phyloP scores from a whole-genome alignment of 2,797 vertebrate species.

The Carapus acus region DNA sequence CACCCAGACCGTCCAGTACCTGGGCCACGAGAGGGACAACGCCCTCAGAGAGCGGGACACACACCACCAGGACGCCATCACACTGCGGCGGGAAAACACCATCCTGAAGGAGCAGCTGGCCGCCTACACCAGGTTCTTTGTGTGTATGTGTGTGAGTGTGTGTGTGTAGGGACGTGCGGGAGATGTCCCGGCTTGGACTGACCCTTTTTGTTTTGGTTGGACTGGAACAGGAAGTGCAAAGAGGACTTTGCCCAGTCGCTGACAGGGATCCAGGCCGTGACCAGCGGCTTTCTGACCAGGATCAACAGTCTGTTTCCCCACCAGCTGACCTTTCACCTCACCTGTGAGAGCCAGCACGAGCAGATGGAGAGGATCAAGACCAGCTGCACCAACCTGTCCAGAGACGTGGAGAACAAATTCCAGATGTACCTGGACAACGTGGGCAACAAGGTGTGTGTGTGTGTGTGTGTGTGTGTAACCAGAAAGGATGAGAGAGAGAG shows the following conservation, averaged over 20 bases:
- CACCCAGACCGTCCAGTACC: conserved; percentile 54
- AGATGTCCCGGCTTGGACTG: not conserved
- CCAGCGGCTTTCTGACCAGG: conserved; percentile 58
- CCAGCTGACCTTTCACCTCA: conserved; percentile 72
- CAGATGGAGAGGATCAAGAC: conserved; percentile 67
- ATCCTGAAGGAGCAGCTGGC: conserved; percentile 57
- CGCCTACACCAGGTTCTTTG: conserved; percentile 54
- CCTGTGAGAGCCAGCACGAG: conserved; percentile 64
- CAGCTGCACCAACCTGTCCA: conserved; percentile 74
- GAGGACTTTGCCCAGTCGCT: conserved; percentile 64
- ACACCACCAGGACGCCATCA: conserved; percentile 33
- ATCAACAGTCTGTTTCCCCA: conserved; percentile 67
- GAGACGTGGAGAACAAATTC: conserved; percentile 71
- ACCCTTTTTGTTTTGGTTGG: not conserved
- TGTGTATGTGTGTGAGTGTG: conserved; percentile 2
- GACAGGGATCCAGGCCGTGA: conserved; percentile 59
- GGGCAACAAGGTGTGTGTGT: conserved; percentile 57
- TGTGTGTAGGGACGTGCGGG: not conserved
- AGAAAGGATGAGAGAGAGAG: too few species aligned
- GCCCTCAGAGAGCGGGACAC: conserved; percentile 40
- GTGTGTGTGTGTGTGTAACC: too few species aligned
- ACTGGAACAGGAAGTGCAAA: conserved; percentile 63
- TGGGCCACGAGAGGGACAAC: conserved; percentile 49
- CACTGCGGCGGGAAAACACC: conserved; percentile 50
- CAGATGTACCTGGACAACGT: conserved; percentile 71